phyloP scores from a whole-genome alignment of 2,797 vertebrate species.

The Champsocephalus gunnari region DNA sequence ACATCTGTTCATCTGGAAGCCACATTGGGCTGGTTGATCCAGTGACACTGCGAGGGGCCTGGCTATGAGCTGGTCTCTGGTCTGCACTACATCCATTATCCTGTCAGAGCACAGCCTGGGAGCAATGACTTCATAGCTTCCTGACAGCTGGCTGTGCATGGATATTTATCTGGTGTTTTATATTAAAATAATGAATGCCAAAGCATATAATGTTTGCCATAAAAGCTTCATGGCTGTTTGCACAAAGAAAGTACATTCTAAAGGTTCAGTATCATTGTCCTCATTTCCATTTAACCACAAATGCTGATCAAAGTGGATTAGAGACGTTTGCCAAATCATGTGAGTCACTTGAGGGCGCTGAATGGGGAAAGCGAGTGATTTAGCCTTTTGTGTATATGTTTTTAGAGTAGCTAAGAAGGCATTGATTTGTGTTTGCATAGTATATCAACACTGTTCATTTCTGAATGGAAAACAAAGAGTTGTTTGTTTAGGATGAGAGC shows the following conservation, averaged over 20 bases:
- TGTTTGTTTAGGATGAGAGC: slow-evolving; percentile 27
- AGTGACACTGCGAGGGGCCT: slow-evolving; percentile 44
- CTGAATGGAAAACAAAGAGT: slow-evolving; percentile 24
- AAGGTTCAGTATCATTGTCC: not conserved
- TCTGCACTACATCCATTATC: slow-evolving; percentile 63
- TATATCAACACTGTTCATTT: slow-evolving; percentile 27
- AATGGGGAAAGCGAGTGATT: slow-evolving; percentile 25
- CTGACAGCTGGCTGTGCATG: slow-evolving; percentile 41
- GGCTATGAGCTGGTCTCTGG: slow-evolving; percentile 32
- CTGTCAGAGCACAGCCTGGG: slow-evolving; percentile 53
- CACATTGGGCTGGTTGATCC: slow-evolving; percentile 42
- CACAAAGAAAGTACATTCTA: slow-evolving; percentile 9
- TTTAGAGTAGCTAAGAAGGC: not conserved
- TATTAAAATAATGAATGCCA: slow-evolving; percentile 35
- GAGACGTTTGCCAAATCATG: slow-evolving; percentile 11
- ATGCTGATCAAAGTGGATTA: slow-evolving; percentile 30
- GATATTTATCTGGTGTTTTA: slow-evolving; percentile 47
- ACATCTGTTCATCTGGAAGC: slow-evolving; percentile 68
- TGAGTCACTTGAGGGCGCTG: slow-evolving; percentile 38
- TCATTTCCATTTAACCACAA: slow-evolving; percentile 7
- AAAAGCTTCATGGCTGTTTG: not conserved
- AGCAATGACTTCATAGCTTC: slow-evolving; percentile 66
- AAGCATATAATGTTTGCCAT: slow-evolving; percentile 9
- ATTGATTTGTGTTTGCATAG: slow-evolving; percentile 14
- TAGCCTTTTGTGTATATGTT: not conserved